Base-by-base conservation (phyloP, 1,140 invertebrate genomes). In the Drosophila triauraria region DNA sequence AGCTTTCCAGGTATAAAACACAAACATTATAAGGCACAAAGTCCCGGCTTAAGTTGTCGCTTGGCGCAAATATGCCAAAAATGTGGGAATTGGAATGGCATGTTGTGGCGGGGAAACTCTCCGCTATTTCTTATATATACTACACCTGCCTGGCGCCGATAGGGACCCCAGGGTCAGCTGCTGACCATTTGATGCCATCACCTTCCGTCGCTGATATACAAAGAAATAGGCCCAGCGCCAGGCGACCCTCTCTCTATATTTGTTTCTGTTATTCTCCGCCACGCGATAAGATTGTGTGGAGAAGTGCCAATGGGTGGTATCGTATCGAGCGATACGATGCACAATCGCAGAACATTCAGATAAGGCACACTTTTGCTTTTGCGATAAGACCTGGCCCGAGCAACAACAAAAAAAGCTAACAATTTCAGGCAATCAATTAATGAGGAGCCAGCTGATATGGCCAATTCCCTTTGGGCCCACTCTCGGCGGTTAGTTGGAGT, bases 381-480 rank as follows among this genome's bases (percentile, higher is more conserved):
- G 61, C 60, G 53, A 50, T 76, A 63, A 78, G 63, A 64, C 59
- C 59, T 27, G 58, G 58, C 47, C 50, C 43, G 64, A 58, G 77
- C 25, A 54, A 53, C 32, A 17, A n/a, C 7, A 43, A 43, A 35
- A 44, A 53, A 35, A 4, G 13, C 30, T 20, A 53, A 78, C 77
- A 87, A 83, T 88, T 83, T 70, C 64, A 61, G 82, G 83, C 74
- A 87, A 88, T 88, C 84, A 88, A 88, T 88, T 88, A 90, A 88
- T 90, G 80, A 56, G 60, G 38, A 53, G 62, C 61, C 74, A 70
- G 58, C 82, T 84, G 82, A 86, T 86, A 87, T 44, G 68, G 68
- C 63, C 69, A n/a, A 72, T 43, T 50, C 53, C 71, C 63, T 63
- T 47, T 44, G 57, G 67, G 57, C 72, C 61, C 53, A 58, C 61